Evolutionary conservation across 2,113 vertebrate species (phyloP).

Genomic region (Percopsis transmontana): DNA sequence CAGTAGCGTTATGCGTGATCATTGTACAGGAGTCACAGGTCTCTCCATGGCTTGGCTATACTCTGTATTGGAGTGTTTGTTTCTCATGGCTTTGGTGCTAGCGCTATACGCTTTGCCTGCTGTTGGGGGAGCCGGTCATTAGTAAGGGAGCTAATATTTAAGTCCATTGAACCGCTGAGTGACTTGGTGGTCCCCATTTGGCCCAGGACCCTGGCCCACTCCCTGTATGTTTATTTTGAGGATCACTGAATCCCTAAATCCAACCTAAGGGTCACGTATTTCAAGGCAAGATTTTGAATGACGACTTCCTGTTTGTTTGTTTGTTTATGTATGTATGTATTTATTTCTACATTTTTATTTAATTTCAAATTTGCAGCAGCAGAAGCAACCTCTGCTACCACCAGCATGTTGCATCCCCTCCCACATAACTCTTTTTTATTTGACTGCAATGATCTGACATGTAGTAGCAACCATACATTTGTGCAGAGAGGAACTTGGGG

Average conservation of each 20-base stretch:
- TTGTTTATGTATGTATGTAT: conserved; percentile 25
- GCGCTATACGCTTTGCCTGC: conserved; percentile 50
- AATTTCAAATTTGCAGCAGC: conserved; percentile 1
- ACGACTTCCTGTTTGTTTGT: neutral
- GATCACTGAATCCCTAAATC: conserved; percentile 56
- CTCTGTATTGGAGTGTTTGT: conserved; percentile 46
- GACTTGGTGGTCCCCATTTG: conserved; percentile 84
- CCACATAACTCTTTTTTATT: conserved; percentile 55
- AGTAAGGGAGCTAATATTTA: conserved; percentile 86
- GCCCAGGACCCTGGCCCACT: conserved; percentile 44
- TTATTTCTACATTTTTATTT: conserved; percentile 37
- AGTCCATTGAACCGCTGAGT: conserved; percentile 82
- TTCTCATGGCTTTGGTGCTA: conserved; percentile 46
- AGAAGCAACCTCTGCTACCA: conserved; percentile 19
- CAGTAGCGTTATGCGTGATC: conserved; percentile 36
- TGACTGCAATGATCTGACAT: conserved; percentile 56
- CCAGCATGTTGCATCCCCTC: conserved; percentile 26
- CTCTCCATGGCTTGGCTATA: conserved; percentile 34
- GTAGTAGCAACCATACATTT: conserved; percentile 45
- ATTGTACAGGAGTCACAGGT: conserved; percentile 27
- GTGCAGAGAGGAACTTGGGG: conserved; percentile 21
- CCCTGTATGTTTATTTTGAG: conserved; percentile 61
- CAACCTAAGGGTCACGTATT: conserved; percentile 54
- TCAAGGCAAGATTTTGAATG: conserved; percentile 30
- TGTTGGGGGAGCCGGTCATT: conserved; percentile 84